Conservation (phyloP, 1,140 invertebrate species). For the Macrotrachela quadricornifera region DNA sequence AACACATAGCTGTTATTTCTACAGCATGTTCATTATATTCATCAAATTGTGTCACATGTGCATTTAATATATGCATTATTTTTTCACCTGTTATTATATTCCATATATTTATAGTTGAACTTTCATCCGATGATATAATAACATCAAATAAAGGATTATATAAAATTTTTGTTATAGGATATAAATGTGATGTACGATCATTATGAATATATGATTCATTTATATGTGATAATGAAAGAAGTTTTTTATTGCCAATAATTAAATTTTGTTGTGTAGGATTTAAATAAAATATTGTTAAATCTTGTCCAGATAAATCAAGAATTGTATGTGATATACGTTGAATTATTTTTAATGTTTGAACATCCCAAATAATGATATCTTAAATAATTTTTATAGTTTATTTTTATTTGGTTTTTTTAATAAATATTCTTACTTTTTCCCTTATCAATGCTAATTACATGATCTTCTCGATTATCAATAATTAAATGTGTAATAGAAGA, state of each 20-base stretch:
- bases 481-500: slow-evolving; percentile 39
- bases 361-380: slow-evolving; percentile 44
- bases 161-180: no score
- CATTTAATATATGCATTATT: slow-evolving; percentile 19
- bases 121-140: slow-evolving; percentile 17
- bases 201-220: no score
- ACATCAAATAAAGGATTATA: neutral
- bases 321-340: no score
- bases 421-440: slow-evolving; percentile 19
- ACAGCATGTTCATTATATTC: slow-evolving; percentile 35
- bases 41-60: slow-evolving; percentile 12
- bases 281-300: slow-evolving; percentile 11
- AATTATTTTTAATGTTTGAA: slow-evolving; percentile 21
- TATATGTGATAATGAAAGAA: slow-evolving; percentile 2
- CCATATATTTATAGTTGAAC: slow-evolving; percentile 22
- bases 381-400: slow-evolving; percentile 22
- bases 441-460: slow-evolving; percentile 38
- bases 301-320: no score
- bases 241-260: slow-evolving; percentile 14
- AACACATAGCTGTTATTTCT: slow-evolving; percentile 51
- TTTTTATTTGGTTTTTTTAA: no score
- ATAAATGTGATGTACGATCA: no score
- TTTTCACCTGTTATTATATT: slow-evolving; percentile 17
- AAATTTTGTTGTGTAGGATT: slow-evolving; percentile 13
- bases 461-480: slow-evolving; percentile 14